Evolutionary conservation across 1,140 invertebrate species (phyloP).

Genomic region (Hydropsyche tenuis): DNA sequence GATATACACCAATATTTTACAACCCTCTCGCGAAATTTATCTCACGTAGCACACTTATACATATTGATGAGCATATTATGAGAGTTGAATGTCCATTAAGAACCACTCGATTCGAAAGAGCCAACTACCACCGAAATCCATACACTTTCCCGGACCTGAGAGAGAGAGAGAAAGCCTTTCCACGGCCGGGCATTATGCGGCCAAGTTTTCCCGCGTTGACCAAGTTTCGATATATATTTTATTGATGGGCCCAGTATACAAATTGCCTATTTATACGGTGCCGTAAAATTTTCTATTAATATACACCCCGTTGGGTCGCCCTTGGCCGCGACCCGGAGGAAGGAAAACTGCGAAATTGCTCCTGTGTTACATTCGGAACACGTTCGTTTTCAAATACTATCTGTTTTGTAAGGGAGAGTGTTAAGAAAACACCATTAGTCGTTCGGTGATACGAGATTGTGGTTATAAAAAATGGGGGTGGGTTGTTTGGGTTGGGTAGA

Average conservation of each 20-base stretch:
- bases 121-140: too few relatives aligned
- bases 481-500: too few relatives aligned
- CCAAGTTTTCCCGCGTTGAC: neutral
- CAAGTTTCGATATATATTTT: slow-evolving; percentile 33
- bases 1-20: too few relatives aligned
- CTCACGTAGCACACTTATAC: neutral
- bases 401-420: neutral
- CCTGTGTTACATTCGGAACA: slow-evolving; percentile 5
- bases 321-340: neutral
- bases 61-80: slow-evolving; percentile 28
- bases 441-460: too few relatives aligned
- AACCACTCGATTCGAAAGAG: slow-evolving; percentile 20
- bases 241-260: slow-evolving; percentile 29
- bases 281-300: slow-evolving; percentile 23
- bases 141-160: too few relatives aligned
- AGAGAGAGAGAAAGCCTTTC: too few relatives aligned
- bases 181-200: neutral
- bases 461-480: too few relatives aligned
- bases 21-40: too few relatives aligned
- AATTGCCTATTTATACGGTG: slow-evolving; percentile 16
- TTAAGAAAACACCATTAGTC: slow-evolving; percentile 15
- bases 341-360: neutral
- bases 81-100: slow-evolving; percentile 29
- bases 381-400: neutral
- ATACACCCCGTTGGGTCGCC: neutral